Evolutionary conservation across 2,113 vertebrate species (phyloP), one percentile per base, ranked within the genome.

Genomic region (Silurus asotus): DNA sequence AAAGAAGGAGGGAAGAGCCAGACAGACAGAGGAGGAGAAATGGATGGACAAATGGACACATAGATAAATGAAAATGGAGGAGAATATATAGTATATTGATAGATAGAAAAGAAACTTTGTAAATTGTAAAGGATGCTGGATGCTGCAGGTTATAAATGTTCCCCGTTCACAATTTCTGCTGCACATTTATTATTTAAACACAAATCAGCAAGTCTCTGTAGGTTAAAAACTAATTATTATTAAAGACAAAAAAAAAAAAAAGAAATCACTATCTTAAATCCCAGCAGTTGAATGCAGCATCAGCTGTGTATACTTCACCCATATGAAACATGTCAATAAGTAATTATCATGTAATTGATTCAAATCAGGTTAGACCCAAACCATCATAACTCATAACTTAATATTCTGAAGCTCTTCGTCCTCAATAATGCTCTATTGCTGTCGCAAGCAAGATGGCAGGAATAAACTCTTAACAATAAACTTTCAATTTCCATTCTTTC

Each of bases 401-500:
- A 88, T 91, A 90, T 87, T 86, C 89, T 28, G 9, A 75, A 72
- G 83, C 85, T 88, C 87, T 90, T 90, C 87, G 84, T 90, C 88
- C 88, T 87, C 87, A 87, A 86, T 90, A 89, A 89, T 87, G 78
- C 84, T 87, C 88, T 87, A 86, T 81, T 89, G 86, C 90, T 87
- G 77, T 89, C 89, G 85, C 84, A 70, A 84, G 88, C 87, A 90
- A 87, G 86, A 87, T 79, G 89, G 86, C 86, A 74, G 53, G 76
- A 77, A 89, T 84, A 82, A 87, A 88, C 92, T 62, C 91, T 88
- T 91, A 93, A 89, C 87, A 91, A 94, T 90, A 93, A 90, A 91
- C 83, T 94, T 93, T 93, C 92, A 87, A 92, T 94, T 95, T 94
- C 93, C 93, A 93, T 94, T 88, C 89, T 89, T 92, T 92, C 91